These are phyloP conservation scores for Tetraodon nigroviridis DNA, from an alignment of 2,113 vertebrate species.

Conservation along the genomic window DNA sequence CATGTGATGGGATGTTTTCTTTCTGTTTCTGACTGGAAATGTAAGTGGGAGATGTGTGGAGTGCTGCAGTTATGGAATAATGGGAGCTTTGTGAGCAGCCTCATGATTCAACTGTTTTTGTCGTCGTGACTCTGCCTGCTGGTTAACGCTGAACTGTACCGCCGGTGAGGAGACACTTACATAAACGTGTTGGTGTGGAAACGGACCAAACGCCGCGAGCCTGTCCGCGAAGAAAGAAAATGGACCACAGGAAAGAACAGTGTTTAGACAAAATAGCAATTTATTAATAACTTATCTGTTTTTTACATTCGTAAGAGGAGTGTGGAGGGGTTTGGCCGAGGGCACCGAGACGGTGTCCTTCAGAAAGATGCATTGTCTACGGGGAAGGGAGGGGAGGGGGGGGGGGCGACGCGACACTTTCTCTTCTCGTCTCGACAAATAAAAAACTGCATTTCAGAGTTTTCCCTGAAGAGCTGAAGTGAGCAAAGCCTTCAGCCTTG, in stretches of 20 bases:
- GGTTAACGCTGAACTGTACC: slow-evolving; percentile 19
- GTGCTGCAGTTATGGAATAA: slow-evolving; percentile 27
- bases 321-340: slow-evolving; percentile 56
- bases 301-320: slow-evolving; percentile 89
- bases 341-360: slow-evolving; percentile 60
- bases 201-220: slow-evolving; percentile 18
- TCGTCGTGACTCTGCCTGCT: slow-evolving; percentile 47
- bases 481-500: slow-evolving; percentile 69
- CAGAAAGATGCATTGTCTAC: slow-evolving; percentile 65
- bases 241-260: slow-evolving; percentile 31
- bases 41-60: slow-evolving; percentile 16
- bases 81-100: slow-evolving; percentile 6
- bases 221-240: not conserved
- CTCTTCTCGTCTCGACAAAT: slow-evolving; percentile 51
- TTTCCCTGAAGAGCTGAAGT: slow-evolving; percentile 87
- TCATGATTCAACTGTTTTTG: slow-evolving; percentile 35
- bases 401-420: slow-evolving; percentile 26
- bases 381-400: too few species aligned
- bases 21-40: slow-evolving; percentile 10
- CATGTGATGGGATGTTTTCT: slow-evolving; percentile 19
- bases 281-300: slow-evolving; percentile 99
- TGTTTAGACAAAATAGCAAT: slow-evolving; percentile 98
- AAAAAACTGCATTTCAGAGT: slow-evolving; percentile 83
- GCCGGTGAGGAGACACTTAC: slow-evolving; percentile 32
- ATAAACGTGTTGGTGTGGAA: slow-evolving; percentile 32